phyloP scores from a whole-genome alignment of 2,797 vertebrate species.

The Sebastes dallii region DNA sequence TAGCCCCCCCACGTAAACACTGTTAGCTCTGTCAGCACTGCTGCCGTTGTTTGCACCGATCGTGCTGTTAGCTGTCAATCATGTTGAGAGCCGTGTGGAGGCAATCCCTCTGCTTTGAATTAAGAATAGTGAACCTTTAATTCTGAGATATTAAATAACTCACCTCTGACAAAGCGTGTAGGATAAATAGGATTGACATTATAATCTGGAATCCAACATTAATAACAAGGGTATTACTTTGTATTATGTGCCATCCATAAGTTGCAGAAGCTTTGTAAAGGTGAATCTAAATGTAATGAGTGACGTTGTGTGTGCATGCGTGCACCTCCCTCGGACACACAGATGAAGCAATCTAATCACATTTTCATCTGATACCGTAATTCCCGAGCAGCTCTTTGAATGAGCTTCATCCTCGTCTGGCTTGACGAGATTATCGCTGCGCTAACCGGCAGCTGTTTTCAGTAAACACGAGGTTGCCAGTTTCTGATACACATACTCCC shows the following conservation, averaged over 20 bases:
- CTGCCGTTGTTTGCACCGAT: neutral
- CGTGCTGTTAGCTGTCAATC: neutral
- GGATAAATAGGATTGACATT: neutral
- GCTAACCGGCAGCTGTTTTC: constrained; percentile 58
- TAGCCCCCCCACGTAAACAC: neutral
- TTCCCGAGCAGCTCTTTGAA: constrained; percentile 35
- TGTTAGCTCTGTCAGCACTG: neutral
- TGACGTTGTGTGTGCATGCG: neutral
- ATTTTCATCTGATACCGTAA: constrained; percentile 57
- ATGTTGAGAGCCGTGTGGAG: neutral
- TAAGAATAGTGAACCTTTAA: neutral
- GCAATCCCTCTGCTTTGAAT: neutral
- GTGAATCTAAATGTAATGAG: neutral
- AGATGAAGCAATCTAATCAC: constrained; percentile 55
- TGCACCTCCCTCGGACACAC: constrained; percentile 2
- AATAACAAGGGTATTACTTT: neutral
- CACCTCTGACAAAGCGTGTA: neutral
- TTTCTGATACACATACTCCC: constrained; percentile 43
- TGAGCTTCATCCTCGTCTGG: constrained; percentile 39
- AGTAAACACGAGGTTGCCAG: constrained; percentile 56
- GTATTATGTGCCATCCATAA: neutral
- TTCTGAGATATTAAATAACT: neutral
- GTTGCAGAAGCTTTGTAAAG: neutral
- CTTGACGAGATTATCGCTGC: constrained; percentile 58
- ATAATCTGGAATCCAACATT: neutral